A percentile compares a stretch with the other conserved stretches of the same genome.
Evolutionary conservation across 2,113 vertebrate species (phyloP).

Genomic region (Tricholaema leucomelas): DNA sequence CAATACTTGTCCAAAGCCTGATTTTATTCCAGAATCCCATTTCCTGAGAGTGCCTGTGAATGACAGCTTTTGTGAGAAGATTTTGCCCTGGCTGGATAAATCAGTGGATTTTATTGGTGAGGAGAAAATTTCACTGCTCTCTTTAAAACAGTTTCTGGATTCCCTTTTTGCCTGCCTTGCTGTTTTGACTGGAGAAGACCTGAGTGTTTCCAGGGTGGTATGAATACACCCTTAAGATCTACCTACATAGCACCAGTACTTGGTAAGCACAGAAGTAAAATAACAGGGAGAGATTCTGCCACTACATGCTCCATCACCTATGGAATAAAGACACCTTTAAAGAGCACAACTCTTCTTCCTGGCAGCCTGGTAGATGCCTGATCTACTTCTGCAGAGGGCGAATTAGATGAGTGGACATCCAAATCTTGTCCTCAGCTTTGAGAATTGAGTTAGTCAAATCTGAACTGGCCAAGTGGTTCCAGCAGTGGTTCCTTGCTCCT

Average conservation of each 20-base stretch:
- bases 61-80: conserved; percentile 97
- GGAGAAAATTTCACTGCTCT: conserved; percentile 14
- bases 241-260: neutral
- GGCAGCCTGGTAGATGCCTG: neutral
- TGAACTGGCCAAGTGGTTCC: neutral
- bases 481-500: neutral
- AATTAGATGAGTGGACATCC: neutral
- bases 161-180: neutral
- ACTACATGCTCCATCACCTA: neutral
- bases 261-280: neutral
- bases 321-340: neutral
- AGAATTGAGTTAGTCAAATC: neutral
- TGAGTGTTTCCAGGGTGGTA: neutral
- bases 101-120: conserved; percentile 97
- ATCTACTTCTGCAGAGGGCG: neutral
- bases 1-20: conserved; percentile 94
- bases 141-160: neutral
- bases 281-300: neutral
- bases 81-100: conserved; percentile 93
- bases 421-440: neutral
- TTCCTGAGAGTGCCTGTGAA: conserved; percentile 96
- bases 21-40: conserved; percentile 92
- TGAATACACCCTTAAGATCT: neutral
- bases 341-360: neutral
- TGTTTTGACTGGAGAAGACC: neutral